phyloP scores from a whole-genome alignment of 2,113 vertebrate species.

The Tricholaema leucomelas region DNA sequence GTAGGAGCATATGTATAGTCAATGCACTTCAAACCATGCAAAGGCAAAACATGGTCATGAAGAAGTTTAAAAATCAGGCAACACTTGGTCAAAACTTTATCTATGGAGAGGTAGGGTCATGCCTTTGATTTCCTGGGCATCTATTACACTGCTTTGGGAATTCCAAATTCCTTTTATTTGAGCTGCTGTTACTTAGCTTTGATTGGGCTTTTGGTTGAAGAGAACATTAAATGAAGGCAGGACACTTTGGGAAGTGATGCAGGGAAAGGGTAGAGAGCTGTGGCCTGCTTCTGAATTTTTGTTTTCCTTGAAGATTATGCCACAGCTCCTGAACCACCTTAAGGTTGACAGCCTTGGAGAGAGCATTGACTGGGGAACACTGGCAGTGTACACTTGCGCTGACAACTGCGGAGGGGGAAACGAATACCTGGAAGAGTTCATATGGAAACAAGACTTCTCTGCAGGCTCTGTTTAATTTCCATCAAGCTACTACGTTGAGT shows the following conservation, averaged over 20 bases:
- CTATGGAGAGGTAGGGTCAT: neutral
- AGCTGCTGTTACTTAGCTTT: neutral
- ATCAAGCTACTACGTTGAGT: neutral
- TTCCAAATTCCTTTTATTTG: neutral
- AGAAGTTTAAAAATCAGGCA: neutral
- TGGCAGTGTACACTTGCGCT: constrained; percentile 87
- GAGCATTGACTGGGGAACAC: constrained; percentile 93
- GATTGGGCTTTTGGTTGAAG: neutral
- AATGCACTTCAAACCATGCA: neutral
- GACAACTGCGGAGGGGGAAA: constrained; percentile 79
- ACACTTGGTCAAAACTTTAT: neutral
- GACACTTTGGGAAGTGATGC: neutral
- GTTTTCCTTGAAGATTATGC: constrained; percentile 86
- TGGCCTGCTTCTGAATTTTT: neutral
- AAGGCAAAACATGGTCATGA: neutral
- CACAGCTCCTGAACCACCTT: constrained; percentile 91
- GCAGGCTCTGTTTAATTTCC: neutral
- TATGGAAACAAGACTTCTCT: constrained; percentile 93
- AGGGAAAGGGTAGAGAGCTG: neutral
- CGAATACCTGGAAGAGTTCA: constrained; percentile 84
- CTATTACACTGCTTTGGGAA: neutral
- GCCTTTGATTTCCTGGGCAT: neutral
- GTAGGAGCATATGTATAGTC: accelerated
- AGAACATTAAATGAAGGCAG: neutral
- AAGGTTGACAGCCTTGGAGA: constrained; percentile 84